Percentiles rank a stretch among this genome's conserved stretches.
phyloP scores from a whole-genome alignment of 2,888 invertebrate species.

The Aphodius granarius region DNA sequence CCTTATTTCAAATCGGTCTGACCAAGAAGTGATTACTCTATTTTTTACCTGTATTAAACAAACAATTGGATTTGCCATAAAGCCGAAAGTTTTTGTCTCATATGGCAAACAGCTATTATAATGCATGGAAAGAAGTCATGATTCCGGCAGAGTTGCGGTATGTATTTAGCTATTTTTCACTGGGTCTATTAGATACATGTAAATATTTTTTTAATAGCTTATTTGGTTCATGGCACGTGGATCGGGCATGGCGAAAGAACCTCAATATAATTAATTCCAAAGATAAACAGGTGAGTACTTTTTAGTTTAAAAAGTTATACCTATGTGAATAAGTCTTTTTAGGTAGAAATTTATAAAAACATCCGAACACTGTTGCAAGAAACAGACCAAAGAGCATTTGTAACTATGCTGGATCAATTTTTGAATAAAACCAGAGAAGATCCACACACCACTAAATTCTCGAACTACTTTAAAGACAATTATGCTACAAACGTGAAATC shows the following conservation, averaged over 20 bases:
- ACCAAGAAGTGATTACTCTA: slow-evolving; percentile 18
- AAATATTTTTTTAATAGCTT: slow-evolving; percentile 19
- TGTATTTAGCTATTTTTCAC: not conserved
- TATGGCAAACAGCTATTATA: slow-evolving; percentile 31
- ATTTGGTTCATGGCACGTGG: slow-evolving; percentile 32
- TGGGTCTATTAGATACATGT: too few species aligned
- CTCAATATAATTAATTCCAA: too few species aligned
- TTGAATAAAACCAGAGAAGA: not conserved
- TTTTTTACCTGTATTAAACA: slow-evolving; percentile 25
- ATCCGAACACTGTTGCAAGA: slow-evolving; percentile 10
- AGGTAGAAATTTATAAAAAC: too few species aligned
- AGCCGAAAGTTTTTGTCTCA: slow-evolving; percentile 33
- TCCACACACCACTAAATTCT: slow-evolving; percentile 17
- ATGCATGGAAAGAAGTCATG: slow-evolving; percentile 34
- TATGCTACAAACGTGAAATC: slow-evolving; percentile 18
- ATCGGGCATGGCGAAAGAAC: slow-evolving; percentile 17
- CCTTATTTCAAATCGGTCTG: slow-evolving; percentile 33
- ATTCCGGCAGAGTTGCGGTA: slow-evolving; percentile 3
- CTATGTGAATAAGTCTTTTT: too few species aligned
- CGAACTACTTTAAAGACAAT: slow-evolving; percentile 20
- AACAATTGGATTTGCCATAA: slow-evolving; percentile 17
- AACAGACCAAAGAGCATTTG: not conserved
- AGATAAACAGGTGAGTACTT: too few species aligned
- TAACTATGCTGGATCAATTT: not conserved
- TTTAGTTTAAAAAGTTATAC: too few species aligned